Evolutionary conservation across 1,140 invertebrate genomes (phyloP).

Genomic region (Amyelois transitella): DNA sequence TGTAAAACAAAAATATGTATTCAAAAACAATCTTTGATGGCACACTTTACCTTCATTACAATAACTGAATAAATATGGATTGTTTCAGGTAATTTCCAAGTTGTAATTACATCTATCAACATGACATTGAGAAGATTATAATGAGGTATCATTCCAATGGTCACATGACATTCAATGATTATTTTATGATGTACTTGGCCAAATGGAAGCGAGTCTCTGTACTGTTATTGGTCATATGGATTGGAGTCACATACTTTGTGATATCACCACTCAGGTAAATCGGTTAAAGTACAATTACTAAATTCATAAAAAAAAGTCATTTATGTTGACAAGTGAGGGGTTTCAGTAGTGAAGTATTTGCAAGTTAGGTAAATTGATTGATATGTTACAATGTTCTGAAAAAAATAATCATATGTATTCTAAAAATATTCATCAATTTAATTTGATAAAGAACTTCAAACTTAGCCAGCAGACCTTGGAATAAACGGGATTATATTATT

Average conservation of each 20-base stretch:
- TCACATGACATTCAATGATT: constrained; percentile 45
- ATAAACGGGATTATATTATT: constrained; percentile 7
- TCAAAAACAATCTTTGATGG: no score
- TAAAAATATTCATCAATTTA: not conserved
- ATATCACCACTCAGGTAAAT: constrained; percentile 61
- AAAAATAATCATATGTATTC: not conserved
- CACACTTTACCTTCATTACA: no score
- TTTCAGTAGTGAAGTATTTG: not conserved
- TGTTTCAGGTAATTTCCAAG: not conserved
- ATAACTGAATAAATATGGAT: not conserved
- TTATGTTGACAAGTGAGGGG: not conserved
- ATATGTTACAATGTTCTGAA: not conserved
- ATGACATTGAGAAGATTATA: constrained; percentile 30
- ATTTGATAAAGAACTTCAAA: no score
- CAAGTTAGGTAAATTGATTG: not conserved
- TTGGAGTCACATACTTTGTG: constrained; percentile 57
- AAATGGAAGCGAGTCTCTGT: constrained; percentile 60
- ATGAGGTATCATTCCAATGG: constrained; percentile 49
- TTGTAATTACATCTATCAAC: not conserved
- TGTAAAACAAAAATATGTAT: no score
- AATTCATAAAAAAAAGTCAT: not conserved
- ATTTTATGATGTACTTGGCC: constrained; percentile 59
- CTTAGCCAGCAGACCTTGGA: not conserved
- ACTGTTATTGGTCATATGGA: constrained; percentile 51
- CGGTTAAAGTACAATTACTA: not conserved